Evolutionary conservation across 1,140 invertebrate species (phyloP).

Genomic region (Drosophila orosa): DNA sequence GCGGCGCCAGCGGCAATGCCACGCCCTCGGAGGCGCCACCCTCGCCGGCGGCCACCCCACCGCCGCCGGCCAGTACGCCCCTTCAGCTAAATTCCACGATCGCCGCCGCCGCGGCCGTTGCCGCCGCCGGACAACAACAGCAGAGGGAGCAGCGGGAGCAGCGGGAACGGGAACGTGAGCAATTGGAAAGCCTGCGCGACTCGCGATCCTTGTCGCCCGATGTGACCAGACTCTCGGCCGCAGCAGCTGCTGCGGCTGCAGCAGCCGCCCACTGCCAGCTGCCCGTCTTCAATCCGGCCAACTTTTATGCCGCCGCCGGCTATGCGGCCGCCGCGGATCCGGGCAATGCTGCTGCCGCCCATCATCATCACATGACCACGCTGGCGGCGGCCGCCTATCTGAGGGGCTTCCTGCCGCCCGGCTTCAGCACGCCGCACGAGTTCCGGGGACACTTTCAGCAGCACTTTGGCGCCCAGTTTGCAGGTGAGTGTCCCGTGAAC

Average conservation of each 20-base stretch:
- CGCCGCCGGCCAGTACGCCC: slow-evolving; percentile 64
- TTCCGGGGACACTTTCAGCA: slow-evolving; percentile 83
- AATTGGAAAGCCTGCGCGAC: slow-evolving; percentile 43
- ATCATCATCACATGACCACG: slow-evolving; percentile 83
- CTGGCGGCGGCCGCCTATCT: slow-evolving; percentile 80
- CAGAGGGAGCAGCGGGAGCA: slow-evolving; percentile 36
- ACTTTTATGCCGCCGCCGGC: slow-evolving; percentile 82
- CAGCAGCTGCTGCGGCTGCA: slow-evolving; percentile 76
- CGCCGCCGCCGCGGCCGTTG: slow-evolving; percentile 44
- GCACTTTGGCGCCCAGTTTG: slow-evolving; percentile 80
- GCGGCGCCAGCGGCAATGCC: slow-evolving; percentile 54
- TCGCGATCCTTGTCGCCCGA: slow-evolving; percentile 79
- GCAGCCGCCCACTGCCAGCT: slow-evolving; percentile 81
- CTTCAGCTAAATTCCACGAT: slow-evolving; percentile 3
- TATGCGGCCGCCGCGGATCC: slow-evolving; percentile 77
- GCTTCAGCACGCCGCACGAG: slow-evolving; percentile 82
- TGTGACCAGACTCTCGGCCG: slow-evolving; percentile 73
- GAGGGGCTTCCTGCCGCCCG: slow-evolving; percentile 80
- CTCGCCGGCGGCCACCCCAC: slow-evolving; percentile 67
- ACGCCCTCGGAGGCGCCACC: slow-evolving; percentile 67
- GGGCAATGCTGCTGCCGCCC: slow-evolving; percentile 71
- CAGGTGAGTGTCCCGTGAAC: slow-evolving; percentile 67
- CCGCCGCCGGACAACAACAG: slow-evolving; percentile 46
- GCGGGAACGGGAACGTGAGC: slow-evolving; percentile 31
- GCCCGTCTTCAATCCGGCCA: slow-evolving; percentile 83